A percentile compares a stretch with the other conserved stretches of the same genome.
phyloP scores from a whole-genome alignment of 2,113 vertebrate genomes.

The Gymnogyps californianus region DNA sequence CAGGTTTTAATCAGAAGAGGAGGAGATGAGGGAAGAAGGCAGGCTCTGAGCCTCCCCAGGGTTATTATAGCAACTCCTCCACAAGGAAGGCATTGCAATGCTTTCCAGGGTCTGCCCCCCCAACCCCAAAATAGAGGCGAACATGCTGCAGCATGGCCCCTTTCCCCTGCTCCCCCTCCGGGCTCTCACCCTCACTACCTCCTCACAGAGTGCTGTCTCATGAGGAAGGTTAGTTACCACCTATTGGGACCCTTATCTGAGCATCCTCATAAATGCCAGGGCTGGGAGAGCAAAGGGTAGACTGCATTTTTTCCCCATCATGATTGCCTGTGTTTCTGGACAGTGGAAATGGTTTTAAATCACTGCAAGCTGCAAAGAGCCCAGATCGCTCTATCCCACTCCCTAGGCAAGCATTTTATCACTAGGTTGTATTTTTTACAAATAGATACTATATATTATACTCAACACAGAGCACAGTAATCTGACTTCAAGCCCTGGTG shows the following conservation, averaged over 20 bases:
- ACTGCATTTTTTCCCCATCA: background rate
- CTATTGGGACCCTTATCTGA: background rate
- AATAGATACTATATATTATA: background rate
- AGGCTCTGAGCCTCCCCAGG: background rate
- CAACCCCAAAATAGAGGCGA: background rate
- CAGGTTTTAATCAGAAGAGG: background rate
- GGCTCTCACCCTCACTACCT: background rate
- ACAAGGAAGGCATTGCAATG: background rate
- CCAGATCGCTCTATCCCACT: background rate
- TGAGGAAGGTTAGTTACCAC: background rate
- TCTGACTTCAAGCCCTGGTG: background rate
- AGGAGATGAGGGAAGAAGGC: background rate
- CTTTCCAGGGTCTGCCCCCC: background rate
- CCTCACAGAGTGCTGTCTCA: background rate
- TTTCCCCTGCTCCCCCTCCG: background rate
- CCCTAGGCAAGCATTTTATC: background rate
- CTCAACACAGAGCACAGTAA: background rate
- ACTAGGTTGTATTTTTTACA: background rate
- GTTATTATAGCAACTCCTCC: background rate
- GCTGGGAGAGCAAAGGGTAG: background rate
- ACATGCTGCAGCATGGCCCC: rapidly evolving
- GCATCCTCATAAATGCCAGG: background rate
- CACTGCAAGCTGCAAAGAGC: background rate
- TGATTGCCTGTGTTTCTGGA: background rate
- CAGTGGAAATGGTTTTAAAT: background rate